phyloP scores from a whole-genome alignment of 1,140 invertebrate species.

The Campodea augens region DNA sequence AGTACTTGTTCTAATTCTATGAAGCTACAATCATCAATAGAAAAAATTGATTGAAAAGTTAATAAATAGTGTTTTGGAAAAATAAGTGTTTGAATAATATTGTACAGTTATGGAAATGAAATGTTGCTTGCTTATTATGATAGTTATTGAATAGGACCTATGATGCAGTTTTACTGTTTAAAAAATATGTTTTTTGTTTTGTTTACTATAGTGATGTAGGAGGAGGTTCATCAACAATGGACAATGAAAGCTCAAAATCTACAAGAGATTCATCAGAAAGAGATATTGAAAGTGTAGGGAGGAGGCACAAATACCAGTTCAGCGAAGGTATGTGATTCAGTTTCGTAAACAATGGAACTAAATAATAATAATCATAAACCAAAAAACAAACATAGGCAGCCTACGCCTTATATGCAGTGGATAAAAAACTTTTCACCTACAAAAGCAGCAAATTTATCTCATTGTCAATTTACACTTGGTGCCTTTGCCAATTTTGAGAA shows the following conservation, averaged over 20 bases:
- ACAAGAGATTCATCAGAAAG: slow-evolving; percentile 19
- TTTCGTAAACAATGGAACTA: neutral
- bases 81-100: neutral
- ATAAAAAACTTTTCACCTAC: neutral
- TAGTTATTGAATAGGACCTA: neutral
- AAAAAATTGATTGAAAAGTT: neutral
- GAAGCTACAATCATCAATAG: slow-evolving; percentile 8
- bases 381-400: neutral
- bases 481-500: slow-evolving; percentile 30
- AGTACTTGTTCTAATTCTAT: no score
- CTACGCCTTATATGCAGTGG: neutral
- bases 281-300: slow-evolving; percentile 14
- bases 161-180: slow-evolving; percentile 4
- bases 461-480: slow-evolving; percentile 10
- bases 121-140: slow-evolving; percentile 7
- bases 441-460: neutral
- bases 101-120: neutral
- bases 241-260: slow-evolving; percentile 26
- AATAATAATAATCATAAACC: neutral
- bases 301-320: slow-evolving; percentile 21
- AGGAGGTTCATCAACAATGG: slow-evolving; percentile 22
- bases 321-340: neutral
- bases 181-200: no score
- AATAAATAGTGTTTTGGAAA: slow-evolving; percentile 1
- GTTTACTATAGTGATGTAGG: slow-evolving; percentile 24